Conservation (phyloP, 2,888 invertebrate species). For the Scaptomyza parva region DNA sequence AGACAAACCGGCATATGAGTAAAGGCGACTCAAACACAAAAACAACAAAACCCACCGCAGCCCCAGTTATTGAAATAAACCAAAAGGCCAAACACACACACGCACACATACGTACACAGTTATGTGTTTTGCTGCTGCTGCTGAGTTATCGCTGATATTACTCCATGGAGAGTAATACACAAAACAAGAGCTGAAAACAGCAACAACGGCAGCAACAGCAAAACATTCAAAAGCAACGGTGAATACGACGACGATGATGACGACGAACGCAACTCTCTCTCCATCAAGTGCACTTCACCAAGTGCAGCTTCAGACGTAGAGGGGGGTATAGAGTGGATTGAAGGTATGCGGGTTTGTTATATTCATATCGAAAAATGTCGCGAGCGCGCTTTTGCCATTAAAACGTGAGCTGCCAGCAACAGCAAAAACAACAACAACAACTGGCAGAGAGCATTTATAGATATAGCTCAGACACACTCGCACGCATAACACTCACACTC, state of each 20-base stretch:
- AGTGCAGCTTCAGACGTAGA: constrained; percentile 31
- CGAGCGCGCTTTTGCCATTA: constrained; percentile 71
- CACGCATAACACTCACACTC: constrained; percentile 16
- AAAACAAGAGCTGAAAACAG: constrained; percentile 21
- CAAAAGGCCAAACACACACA: constrained; percentile 59
- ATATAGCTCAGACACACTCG: constrained; percentile 20
- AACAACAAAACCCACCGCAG: constrained; percentile 26
- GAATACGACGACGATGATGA: constrained; percentile 16
- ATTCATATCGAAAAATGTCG: constrained; percentile 64
- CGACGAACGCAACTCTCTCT: constrained; percentile 22
- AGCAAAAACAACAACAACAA: constrained; percentile 32
- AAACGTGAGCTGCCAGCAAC: constrained; percentile 58
- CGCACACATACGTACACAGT: constrained; percentile 27
- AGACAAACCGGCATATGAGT: constrained; percentile 72
- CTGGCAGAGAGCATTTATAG: constrained; percentile 33
- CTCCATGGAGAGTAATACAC: constrained; percentile 73
- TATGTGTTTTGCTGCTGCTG: constrained; percentile 41
- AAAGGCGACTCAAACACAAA: too few species aligned
- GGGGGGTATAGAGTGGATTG: background rate
- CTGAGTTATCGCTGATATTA: constrained; percentile 77
- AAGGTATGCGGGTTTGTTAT: constrained; percentile 11
- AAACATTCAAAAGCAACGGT: constrained; percentile 20
- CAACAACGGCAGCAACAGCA: constrained; percentile 9
- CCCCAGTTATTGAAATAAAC: constrained; percentile 78
- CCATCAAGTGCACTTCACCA: constrained; percentile 53